Evolutionary conservation across 2,113 vertebrate genomes (phyloP), one percentile per base, ranked within the genome.

Genomic region (Dipodomys ordii): DNA sequence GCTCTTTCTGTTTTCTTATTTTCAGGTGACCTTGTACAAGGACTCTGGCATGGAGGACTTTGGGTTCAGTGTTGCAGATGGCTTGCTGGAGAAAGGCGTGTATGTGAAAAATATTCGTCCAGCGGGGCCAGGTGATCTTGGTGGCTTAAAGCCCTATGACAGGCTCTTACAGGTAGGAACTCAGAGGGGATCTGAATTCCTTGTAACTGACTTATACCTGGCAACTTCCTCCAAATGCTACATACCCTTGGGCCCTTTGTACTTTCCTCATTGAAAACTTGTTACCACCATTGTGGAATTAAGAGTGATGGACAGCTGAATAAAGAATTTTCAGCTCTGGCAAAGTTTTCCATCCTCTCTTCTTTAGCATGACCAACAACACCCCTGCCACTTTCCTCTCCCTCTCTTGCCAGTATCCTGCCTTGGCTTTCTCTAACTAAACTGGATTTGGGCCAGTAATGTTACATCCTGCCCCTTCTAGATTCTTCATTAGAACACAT

Each of bases 31-130:
- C 96, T 98, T 99, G 87, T 99, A 98, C 92, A 99, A 99, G 97
- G 98, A 98, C 84, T 98, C 99, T 0, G 99, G 99, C 69, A 96
- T 98, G 96, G 99, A 99, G 72, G 99, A 99, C 96, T 99, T 99
- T 57, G 99, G 99, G n/a, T 99, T 99, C 98, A 99, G 99, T 6
- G 99, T 99, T 87, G 99, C 99, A 4, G 99, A 99, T 22, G 99
- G 99, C 12, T 97, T 99, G 91, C 32, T 99, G 95, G 99, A 99
- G 96, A 99, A 99, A 93, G 99, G 99, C 0, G 99, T 99, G 0
- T 99, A 99, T 19, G 99, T 99, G 35, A 99, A 99, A 97, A 99
- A 99, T 89, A 99, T 99, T 85, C 98, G 99, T 18, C 98, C 98
- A 0, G 98, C 98, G 44, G 99, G 99, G 20, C 99, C 99, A 25